These are phyloP conservation scores for Orius insidiosus DNA, from an alignment of 1,140 invertebrate genomes.

Conservation along the genomic window DNA sequence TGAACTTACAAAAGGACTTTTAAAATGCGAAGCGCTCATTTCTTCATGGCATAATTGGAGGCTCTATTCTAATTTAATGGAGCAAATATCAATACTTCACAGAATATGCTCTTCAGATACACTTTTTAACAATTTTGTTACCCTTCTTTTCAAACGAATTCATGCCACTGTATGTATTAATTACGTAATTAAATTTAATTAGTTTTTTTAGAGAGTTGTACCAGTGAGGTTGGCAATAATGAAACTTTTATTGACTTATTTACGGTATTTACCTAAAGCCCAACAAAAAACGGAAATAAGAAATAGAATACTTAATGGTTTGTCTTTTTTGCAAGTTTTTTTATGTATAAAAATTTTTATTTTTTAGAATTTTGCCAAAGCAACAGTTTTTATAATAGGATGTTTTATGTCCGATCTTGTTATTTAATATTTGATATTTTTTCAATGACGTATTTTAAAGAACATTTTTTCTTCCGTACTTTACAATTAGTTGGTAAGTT, in stretches of 20 bases:
- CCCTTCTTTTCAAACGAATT: slow-evolving; percentile 40
- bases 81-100: slow-evolving; percentile 41
- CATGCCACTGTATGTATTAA: too few species aligned
- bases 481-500: slow-evolving; percentile 34
- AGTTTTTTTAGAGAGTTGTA: too few species aligned
- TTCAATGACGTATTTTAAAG: slow-evolving; percentile 51
- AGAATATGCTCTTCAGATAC: slow-evolving; percentile 43
- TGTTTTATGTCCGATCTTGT: slow-evolving; percentile 46
- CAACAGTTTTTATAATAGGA: slow-evolving; percentile 42
- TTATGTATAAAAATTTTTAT: slow-evolving; percentile 19
- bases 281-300: slow-evolving; percentile 42
- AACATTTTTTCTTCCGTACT: slow-evolving; percentile 44
- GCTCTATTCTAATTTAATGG: slow-evolving; percentile 39
- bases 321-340: slow-evolving; percentile 22
- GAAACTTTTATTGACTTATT: slow-evolving; percentile 40
- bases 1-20: slow-evolving; percentile 38
- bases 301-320: slow-evolving; percentile 30
- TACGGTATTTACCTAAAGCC: slow-evolving; percentile 39
- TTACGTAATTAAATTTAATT: too few species aligned
- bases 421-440: slow-evolving; percentile 41
- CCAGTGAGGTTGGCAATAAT: slow-evolving; percentile 45
- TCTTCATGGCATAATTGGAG: slow-evolving; percentile 46
- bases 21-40: slow-evolving; percentile 44
- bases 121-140: slow-evolving; percentile 49
- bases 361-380: slow-evolving; percentile 36